Base-by-base conservation (phyloP, 2,888 invertebrate species). In the Oligia strigilis region DNA sequence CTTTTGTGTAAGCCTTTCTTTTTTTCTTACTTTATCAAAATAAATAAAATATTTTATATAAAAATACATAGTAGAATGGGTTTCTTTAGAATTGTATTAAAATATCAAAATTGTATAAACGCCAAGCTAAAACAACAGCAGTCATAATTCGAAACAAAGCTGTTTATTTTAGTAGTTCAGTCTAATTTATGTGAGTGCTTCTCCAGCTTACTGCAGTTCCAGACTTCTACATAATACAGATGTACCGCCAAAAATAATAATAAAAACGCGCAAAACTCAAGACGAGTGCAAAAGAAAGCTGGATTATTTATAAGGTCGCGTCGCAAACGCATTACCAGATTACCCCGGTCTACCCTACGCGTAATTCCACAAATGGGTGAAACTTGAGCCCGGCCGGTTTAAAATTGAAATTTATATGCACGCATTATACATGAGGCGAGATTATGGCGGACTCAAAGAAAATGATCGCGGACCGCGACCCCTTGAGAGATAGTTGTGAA, bases 381-480 rank as follows among this genome's bases (percentile, higher is more conserved):
- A 96, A 96, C 96, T 92, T 92, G 95, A 95, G 93, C 93, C 94
- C 92, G 92, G 91, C 91, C 92, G 96, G 94, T 96, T 96, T 96
- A 96, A 96, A 96, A 97, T 97, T 97, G 96, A 96, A 97, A 97
- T 97, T 97, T 97, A 97, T 97, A 96, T 96, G 95, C 94, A 92
- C 94, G 95, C 96, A 97, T 97, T 95, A 96, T 95, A 94, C 93
- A 96, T 96, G 96, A 96, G 94, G 91, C 83, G 92, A 94, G 94
- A 94, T 95, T 95, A 95, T 90, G 86, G 91, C 77, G 83, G 89
- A 85, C 81, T 86, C 90, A 88, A 88, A 89, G 89, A 90, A 91
- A 88, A 89, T 87, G 89, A 90, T 89, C 88, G 84, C 58, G 71
- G 77, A 77, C 85, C 79, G 75, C 73, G 82, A 79, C 90, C 89